Conservation (phyloP, 2,888 invertebrate genomes). For the Drosophila bunnanda region DNA sequence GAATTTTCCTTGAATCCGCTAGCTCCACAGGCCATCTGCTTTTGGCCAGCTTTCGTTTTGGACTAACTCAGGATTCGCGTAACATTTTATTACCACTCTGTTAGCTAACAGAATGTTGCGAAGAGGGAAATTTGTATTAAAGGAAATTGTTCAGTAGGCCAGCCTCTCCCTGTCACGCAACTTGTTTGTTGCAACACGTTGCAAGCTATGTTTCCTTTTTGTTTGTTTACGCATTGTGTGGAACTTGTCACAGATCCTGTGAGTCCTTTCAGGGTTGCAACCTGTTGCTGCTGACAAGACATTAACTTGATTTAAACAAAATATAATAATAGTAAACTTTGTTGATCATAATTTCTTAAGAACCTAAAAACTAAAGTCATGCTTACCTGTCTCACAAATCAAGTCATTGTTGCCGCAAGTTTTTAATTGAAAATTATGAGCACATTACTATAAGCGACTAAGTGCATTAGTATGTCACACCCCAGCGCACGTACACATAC, state of each 20-base stretch:
- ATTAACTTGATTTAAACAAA: neutral
- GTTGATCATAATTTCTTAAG: too few species aligned
- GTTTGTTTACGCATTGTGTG: constrained; percentile 38
- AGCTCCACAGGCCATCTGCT: neutral
- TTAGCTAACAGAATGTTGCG: neutral
- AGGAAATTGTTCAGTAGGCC: neutral
- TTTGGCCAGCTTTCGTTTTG: neutral
- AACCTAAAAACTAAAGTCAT: neutral
- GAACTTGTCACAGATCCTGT: constrained; percentile 32
- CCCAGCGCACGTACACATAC: neutral
- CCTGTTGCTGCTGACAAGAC: constrained; percentile 19
- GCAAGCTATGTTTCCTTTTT: neutral
- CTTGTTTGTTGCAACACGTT: constrained; percentile 23
- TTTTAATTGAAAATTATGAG: constrained; percentile 45
- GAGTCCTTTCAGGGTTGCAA: constrained; percentile 3
- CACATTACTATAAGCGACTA: constrained; percentile 29
- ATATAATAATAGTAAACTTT: neutral
- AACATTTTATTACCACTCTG: neutral
- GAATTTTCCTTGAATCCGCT: too few species aligned
- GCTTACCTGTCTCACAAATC: neutral
- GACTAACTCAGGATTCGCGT: neutral
- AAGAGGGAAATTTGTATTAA: constrained; percentile 12
- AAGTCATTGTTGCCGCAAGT: constrained; percentile 19
- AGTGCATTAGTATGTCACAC: constrained; percentile 42
- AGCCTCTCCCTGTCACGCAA: constrained; percentile 6